Evolutionary conservation across 2,113 vertebrate species (phyloP).

Genomic region (Microcebus lehilahytsara): DNA sequence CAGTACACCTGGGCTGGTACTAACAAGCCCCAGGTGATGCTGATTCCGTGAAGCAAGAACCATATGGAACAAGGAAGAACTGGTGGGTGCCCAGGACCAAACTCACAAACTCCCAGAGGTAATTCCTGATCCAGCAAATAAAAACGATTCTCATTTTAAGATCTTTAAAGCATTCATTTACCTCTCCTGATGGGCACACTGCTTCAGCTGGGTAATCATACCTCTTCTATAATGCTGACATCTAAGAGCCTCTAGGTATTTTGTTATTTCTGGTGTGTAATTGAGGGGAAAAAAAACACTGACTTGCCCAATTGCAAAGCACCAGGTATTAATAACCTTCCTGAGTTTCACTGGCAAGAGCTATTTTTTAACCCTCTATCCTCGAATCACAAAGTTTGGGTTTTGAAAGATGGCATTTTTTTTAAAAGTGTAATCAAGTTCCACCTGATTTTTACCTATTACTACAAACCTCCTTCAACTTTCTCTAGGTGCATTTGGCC

Average conservation of each 20-base stretch:
- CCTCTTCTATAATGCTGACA: neutral
- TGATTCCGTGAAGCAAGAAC: neutral
- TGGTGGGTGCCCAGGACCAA: neutral
- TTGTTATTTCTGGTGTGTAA: constrained; percentile 46
- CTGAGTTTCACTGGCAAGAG: constrained; percentile 6
- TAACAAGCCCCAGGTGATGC: neutral
- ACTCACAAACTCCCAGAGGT: neutral
- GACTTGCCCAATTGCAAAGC: neutral
- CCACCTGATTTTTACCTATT: neutral
- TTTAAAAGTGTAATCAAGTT: neutral
- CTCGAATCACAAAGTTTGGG: neutral
- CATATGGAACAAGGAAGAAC: neutral
- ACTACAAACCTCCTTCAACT: neutral
- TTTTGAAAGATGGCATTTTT: neutral
- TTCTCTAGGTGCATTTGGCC: neutral
- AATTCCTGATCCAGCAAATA: neutral
- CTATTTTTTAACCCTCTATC: neutral
- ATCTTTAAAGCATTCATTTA: neutral
- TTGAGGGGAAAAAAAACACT: neutral
- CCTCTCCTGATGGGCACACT: no score
- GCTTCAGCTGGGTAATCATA: neutral
- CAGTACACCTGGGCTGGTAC: neutral
- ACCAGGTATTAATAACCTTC: neutral
- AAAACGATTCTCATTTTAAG: neutral
- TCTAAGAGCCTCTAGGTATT: neutral